phyloP scores from a whole-genome alignment of 2,888 invertebrate genomes.

The Leptinotarsa haldemani region DNA sequence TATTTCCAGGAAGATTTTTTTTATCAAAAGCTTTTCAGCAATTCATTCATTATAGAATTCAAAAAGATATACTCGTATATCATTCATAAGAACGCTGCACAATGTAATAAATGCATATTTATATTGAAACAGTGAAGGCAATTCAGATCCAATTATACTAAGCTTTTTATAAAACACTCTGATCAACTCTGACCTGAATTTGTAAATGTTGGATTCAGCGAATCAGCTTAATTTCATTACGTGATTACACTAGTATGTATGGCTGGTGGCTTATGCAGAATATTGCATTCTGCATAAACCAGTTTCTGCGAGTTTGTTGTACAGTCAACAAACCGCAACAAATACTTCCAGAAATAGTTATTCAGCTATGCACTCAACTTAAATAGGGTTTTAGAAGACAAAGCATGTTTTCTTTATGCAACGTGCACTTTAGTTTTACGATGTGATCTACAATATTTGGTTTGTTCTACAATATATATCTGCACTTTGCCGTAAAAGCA shows the following conservation, averaged over 20 bases:
- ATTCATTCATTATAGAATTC: no score
- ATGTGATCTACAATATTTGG: no score
- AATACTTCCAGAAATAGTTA: background rate
- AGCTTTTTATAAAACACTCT: slow-evolving; percentile 25
- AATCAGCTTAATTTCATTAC: slow-evolving; percentile 20
- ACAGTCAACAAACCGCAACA: background rate
- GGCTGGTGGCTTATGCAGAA: background rate
- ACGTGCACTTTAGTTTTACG: no score
- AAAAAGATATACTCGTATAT: no score
- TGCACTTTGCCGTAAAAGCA: no score
- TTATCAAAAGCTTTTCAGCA: no score
- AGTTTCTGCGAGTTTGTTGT: background rate
- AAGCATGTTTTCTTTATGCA: no score
- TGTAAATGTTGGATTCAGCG: slow-evolving; percentile 20
- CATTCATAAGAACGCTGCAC: no score
- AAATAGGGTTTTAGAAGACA: no score
- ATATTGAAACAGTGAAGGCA: slow-evolving; percentile 7
- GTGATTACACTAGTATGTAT: background rate
- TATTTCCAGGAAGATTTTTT: no score
- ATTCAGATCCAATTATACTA: slow-evolving; percentile 25
- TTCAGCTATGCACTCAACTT: background rate
- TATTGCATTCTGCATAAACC: background rate
- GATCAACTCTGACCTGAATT: slow-evolving; percentile 21
- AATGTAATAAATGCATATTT: background rate
- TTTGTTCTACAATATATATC: no score